phyloP scores from a whole-genome alignment of 2,888 invertebrate genomes.

The Agrotis puta region DNA sequence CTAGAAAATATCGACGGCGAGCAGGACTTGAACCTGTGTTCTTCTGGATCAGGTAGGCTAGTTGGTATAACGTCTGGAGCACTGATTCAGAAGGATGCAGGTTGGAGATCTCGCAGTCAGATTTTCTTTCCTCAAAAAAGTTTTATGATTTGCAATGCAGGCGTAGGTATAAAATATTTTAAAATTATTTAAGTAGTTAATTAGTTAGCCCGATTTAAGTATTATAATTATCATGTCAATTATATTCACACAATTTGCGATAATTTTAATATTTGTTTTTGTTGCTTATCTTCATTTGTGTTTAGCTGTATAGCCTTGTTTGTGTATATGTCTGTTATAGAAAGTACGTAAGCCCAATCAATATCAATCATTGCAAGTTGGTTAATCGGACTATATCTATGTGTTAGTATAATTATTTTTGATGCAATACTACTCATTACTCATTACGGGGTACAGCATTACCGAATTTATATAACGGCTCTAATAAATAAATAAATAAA shows the following conservation, averaged over 20 bases:
- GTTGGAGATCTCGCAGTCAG: too few species aligned
- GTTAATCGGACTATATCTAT: neutral
- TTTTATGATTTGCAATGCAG: too few species aligned
- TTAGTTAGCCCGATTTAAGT: slow-evolving; percentile 9
- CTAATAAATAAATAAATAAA: too few species aligned
- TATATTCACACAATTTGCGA: slow-evolving; percentile 20
- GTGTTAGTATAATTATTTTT: neutral
- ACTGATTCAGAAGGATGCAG: too few species aligned
- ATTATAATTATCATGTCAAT: slow-evolving; percentile 19
- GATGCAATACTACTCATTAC: neutral
- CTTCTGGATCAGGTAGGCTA: too few species aligned
- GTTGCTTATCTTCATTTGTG: neutral
- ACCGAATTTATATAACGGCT: too few species aligned
- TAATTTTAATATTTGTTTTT: neutral
- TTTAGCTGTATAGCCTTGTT: neutral
- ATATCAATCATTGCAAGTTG: neutral
- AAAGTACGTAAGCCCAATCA: neutral
- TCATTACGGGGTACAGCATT: neutral
- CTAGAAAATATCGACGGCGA: too few species aligned
- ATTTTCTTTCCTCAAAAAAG: too few species aligned
- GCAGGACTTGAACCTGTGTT: too few species aligned
- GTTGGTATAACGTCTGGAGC: too few species aligned
- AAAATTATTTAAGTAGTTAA: neutral
- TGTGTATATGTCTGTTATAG: neutral
- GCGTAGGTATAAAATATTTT: too few species aligned